Base-by-base conservation (phyloP, 2,797 vertebrate genomes). In the Notamacropus eugenii region DNA sequence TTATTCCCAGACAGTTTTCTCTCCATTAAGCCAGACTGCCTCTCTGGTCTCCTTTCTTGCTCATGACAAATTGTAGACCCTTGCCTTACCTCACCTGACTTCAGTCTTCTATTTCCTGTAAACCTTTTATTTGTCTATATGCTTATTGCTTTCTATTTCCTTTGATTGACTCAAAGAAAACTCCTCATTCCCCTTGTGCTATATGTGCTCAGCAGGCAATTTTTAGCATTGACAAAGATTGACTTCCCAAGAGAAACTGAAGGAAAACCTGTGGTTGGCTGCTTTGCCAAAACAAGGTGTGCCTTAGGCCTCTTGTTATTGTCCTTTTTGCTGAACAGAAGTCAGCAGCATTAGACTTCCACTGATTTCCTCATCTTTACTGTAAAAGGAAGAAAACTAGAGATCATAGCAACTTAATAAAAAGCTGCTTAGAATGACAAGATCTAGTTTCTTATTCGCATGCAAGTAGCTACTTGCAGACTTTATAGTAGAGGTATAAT, bases 371-470 rank as follows among this genome's bases (percentile, higher is more conserved):
- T 46, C 58, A 28, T 95, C 29, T 93, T 92, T 96, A 56, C 28
- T 87, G 13, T 91, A 82, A 74, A 92, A 96, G 52, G 24, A 93
- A 28, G 87, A 67, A 96, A 12, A 24, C 1, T 28, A 1, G 40
- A 55, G 9, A 82, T 95, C 67, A 50, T 74, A 91, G 82, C 27
- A 91, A 90, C 9, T 28, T 92, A 40, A n/a, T 55, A 34, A 5
- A 57, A 91, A 92, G 40, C 90, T 91, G 34, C 46, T 92, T 62
- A 62, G 58, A 82, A 13, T 94, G 28, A 58, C 50, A 59, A 52
- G 90, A 92, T 96, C 91, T 94, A 58, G 92, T 92, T 94, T 97
- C 90, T 40, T 92, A 50, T 74, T 92, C 55, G 92, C 50, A 55
- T 90, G 29, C 55, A 27, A 94, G 62, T 55, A 93, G 54, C 90